A percentile compares a stretch with the other conserved stretches of the same genome.
These are phyloP conservation scores for Chymomyza amoena DNA, from an alignment of 2,888 invertebrate species.

Conservation along the genomic window DNA sequence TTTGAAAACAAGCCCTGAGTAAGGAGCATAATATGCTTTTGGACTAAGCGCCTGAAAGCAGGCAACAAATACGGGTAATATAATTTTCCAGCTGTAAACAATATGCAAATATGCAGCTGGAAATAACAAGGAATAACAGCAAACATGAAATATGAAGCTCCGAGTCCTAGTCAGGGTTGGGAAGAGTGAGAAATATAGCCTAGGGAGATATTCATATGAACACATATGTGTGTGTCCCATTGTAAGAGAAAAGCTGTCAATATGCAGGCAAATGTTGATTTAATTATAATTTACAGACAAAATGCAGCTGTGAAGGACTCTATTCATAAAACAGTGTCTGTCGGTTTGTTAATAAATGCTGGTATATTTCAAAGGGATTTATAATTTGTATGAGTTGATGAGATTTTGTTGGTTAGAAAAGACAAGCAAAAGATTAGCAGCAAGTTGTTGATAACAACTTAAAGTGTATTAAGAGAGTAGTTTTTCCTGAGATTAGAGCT, in stretches of 20 bases:
- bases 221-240: background rate
- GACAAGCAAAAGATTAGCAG: background rate
- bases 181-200: background rate
- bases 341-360: constrained; percentile 30
- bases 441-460: background rate
- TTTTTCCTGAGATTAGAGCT: too few relatives aligned
- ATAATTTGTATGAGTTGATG: constrained; percentile 28
- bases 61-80: constrained; percentile 14
- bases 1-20: background rate
- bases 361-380: constrained; percentile 6
- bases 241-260: constrained; percentile 34
- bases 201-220: constrained; percentile 11
- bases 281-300: constrained; percentile 32
- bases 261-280: constrained; percentile 52
- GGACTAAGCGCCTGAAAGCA: background rate
- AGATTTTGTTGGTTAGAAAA: constrained; percentile 27
- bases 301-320: background rate
- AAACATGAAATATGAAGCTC: background rate
- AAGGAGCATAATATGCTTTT: too few relatives aligned
- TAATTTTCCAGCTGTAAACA: constrained; percentile 49
- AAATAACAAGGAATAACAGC: constrained; percentile 11
- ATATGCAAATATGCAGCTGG: constrained; percentile 51
- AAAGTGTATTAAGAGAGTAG: background rate
- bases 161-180: background rate
- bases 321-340: background rate